These are phyloP conservation scores for Saimiri boliviensis DNA, from an alignment of 2,113 vertebrate species.

Conservation along the genomic window DNA sequence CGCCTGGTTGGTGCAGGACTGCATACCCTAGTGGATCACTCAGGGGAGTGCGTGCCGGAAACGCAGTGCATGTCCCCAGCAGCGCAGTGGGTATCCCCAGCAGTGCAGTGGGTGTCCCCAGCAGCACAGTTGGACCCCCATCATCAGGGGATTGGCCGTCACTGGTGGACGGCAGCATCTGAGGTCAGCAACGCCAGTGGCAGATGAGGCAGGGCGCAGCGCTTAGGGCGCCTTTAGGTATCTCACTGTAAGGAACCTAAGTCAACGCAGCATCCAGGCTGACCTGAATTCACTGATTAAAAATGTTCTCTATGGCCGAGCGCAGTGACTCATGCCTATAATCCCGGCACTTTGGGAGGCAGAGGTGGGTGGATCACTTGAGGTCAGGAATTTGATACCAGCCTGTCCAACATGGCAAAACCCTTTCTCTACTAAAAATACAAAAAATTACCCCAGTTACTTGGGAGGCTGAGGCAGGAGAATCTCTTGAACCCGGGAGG, in stretches of 20 bases:
- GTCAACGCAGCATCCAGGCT: not conserved
- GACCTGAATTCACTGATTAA: not conserved
- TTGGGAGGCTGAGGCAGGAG: too few species aligned
- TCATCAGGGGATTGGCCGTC: too few species aligned
- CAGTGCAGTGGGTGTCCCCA: fast-evolving
- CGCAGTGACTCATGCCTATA: too few species aligned
- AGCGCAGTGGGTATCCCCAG: fast-evolving
- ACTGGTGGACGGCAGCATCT: not conserved
- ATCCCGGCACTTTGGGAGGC: too few species aligned
- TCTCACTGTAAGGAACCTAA: fast-evolving
- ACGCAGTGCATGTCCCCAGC: fast-evolving
- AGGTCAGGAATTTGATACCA: too few species aligned
- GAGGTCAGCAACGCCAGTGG: fast-evolving
- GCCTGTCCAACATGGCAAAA: too few species aligned
- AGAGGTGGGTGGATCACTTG: too few species aligned
- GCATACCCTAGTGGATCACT: not conserved
- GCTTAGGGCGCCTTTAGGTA: fast-evolving
- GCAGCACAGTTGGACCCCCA: fast-evolving
- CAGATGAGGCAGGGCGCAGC: fast-evolving
- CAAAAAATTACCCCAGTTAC: too few species aligned
- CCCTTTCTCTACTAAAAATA: too few species aligned
- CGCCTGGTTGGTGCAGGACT: not conserved
- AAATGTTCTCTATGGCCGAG: not conserved
- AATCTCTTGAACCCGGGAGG: too few species aligned
- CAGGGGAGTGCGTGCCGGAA: not conserved